Base-by-base conservation (phyloP, 1,140 invertebrate species). In the Apis florea region DNA sequence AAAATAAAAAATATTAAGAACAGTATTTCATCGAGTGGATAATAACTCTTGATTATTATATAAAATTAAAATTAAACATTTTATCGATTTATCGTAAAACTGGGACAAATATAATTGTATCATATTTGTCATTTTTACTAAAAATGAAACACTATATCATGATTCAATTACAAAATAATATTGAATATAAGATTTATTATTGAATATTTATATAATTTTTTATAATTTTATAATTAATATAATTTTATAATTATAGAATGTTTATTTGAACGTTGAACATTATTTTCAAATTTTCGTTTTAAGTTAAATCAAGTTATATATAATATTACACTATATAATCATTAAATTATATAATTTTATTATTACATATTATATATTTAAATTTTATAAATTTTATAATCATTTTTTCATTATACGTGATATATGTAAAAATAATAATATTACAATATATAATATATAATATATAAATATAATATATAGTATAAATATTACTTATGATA, bases 31-130 rank as follows among this genome's bases (percentile, higher is more conserved):
- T 1, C 40, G 58, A 12, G 47, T 58, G 24, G n/a, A 6, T 77
- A 54, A 76, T 69, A 58, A 68, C 68, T 85, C 56, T 59, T 51
- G 73, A 82, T 85, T 71, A 72, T 11, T 69, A 19, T n/a, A 53
- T 70, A 71, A 84, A 61, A 49, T 63, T 64, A 76, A 40, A 68
- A 13, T 54, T 56, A 40, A 71, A 79, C 80, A 56, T 69, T 67
- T 40, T 54, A 78, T 79, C 61, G 47, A 79, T 79, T 56, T 64
- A 26, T 74, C 2, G 9, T 71, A 49, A 79, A 86, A 85, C 66
- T 85, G 59, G 75, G 85, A 73, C 84, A 71, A 73, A 64, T n/a
- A 40, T 61, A 85, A 75, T 72, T 83, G 80, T 72, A 85, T 76
- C 66, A 63, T 61, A 68, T 69, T 80, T 63, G 54, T 26, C 51